Percentiles rank a stretch among this genome's conserved stretches.
These are phyloP conservation scores for Chaetura pelagica DNA, from an alignment of 2,113 vertebrate species.

Conservation along the genomic window DNA sequence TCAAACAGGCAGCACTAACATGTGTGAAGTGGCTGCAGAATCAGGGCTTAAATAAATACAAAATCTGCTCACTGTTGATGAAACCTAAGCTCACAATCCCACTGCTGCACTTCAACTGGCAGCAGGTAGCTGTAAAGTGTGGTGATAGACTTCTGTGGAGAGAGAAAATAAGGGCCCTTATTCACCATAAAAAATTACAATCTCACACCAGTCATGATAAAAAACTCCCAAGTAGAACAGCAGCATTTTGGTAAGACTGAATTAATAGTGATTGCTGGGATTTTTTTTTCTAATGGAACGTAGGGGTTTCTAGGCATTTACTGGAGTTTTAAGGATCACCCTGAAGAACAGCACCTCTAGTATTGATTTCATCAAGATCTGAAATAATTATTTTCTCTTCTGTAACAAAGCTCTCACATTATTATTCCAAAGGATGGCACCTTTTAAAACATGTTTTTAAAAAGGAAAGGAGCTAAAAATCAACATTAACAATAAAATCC, in stretches of 20 bases:
- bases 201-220: not conserved
- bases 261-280: slow-evolving; percentile 27
- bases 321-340: not conserved
- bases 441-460: not conserved
- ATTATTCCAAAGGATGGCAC: not conserved
- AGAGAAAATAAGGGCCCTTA: not conserved
- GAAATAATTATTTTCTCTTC: slow-evolving; percentile 1
- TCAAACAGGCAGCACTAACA: not conserved
- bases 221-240: not conserved
- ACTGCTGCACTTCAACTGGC: not conserved
- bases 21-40: not conserved
- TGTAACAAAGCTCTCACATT: not conserved
- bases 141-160: not conserved
- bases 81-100: not conserved
- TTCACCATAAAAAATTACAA: not conserved
- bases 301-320: not conserved
- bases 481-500: not conserved
- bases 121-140: not conserved
- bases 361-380: not conserved
- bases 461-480: not conserved
- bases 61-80: not conserved
- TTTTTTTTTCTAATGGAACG: not conserved
- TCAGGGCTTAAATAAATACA: not conserved
- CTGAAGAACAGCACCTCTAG: not conserved
- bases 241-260: not conserved